A percentile compares a stretch with the other conserved stretches of the same genome.
Evolutionary conservation across 2,797 vertebrate genomes (phyloP).

Genomic region (Xiphophorus birchmanni): DNA sequence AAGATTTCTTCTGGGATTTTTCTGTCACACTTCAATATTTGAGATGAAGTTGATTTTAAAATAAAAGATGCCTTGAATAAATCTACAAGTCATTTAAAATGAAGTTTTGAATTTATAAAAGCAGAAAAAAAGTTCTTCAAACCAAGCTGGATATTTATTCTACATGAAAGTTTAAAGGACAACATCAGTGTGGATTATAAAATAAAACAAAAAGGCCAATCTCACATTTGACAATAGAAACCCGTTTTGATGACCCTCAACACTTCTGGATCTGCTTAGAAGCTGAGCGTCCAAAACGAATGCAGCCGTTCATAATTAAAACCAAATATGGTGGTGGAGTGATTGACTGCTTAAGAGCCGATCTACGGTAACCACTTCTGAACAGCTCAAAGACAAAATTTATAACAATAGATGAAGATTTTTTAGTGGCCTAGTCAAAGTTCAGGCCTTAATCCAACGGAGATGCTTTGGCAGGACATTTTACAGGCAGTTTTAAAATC

Average conservation of each 20-base stretch:
- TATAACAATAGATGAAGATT: background rate
- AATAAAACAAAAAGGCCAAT: background rate
- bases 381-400: background rate
- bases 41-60: too few relatives aligned
- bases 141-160: background rate
- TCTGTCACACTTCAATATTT: background rate
- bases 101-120: background rate
- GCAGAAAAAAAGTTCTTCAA: background rate
- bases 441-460: background rate
- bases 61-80: background rate
- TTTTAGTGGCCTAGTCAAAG: background rate
- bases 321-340: background rate
- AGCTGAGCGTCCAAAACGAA: background rate
- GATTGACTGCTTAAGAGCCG: background rate
- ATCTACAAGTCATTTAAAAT: background rate
- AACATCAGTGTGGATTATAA: background rate
- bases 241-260: background rate
- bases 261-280: background rate
- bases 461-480: background rate
- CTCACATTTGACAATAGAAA: background rate
- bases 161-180: background rate
- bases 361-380: too few relatives aligned
- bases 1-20: background rate
- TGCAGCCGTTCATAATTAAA: background rate
- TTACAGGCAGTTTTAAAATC: background rate